Evolutionary conservation across 2,113 vertebrate species (phyloP).

Genomic region (Gasterosteus nipponicus): DNA sequence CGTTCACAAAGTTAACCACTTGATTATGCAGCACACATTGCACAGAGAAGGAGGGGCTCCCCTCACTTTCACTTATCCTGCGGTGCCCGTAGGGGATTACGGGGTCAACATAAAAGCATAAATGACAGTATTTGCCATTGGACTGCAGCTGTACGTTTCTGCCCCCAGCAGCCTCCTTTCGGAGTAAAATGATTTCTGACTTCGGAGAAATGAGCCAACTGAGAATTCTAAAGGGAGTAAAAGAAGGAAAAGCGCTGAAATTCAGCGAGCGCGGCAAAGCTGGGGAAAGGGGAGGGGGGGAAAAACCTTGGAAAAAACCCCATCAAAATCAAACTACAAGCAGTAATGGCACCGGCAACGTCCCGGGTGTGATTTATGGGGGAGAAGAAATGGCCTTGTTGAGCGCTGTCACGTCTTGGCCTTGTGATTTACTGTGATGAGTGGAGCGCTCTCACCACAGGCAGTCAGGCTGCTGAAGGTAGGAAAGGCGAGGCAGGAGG

Average conservation of each 20-base stretch:
- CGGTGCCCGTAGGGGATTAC: constrained; percentile 22
- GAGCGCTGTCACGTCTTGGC: constrained; percentile 54
- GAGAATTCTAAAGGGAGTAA: constrained; percentile 29
- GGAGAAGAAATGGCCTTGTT: constrained; percentile 65
- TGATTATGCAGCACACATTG: constrained; percentile 46
- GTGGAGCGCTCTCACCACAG: constrained; percentile 42
- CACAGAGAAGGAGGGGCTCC: constrained; percentile 25
- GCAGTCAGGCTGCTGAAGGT: constrained; percentile 35
- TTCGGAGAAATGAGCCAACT: constrained; percentile 30
- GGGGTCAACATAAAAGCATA: constrained; percentile 54
- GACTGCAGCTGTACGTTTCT: constrained; percentile 22
- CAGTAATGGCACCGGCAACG: constrained; percentile 48
- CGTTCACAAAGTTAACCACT: constrained; percentile 43
- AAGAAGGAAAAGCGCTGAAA: constrained; percentile 35
- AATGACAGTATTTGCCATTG: constrained; percentile 41
- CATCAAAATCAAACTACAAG: constrained; percentile 38
- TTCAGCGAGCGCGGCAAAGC: constrained; percentile 31
- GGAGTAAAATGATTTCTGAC: constrained; percentile 28
- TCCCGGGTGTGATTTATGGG: constrained; percentile 64
- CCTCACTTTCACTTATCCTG: constrained; percentile 27
- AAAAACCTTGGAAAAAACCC: neutral
- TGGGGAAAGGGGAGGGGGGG: too few relatives aligned
- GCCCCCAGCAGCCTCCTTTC: constrained; percentile 12
- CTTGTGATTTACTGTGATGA: constrained; percentile 64
- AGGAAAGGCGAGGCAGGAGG: constrained; percentile 33